These are phyloP conservation scores for Acleris literana DNA, from an alignment of 2,888 invertebrate species.

Conservation along the genomic window DNA sequence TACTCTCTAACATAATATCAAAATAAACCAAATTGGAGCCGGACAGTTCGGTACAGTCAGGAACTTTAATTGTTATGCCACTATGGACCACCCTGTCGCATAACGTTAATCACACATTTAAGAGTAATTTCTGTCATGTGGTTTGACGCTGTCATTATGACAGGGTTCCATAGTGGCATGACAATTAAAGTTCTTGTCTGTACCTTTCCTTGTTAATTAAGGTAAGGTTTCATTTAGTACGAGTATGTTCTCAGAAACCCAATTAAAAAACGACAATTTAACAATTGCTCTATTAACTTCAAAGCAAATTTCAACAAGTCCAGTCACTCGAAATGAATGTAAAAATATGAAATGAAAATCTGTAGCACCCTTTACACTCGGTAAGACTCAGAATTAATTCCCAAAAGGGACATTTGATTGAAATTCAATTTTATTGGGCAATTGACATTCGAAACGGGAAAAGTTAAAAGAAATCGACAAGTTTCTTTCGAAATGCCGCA, in stretches of 20 bases:
- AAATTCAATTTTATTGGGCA: constrained; percentile 62
- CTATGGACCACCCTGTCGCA: no score
- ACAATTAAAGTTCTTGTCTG: no score
- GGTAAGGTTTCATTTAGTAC: no score
- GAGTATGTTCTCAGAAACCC: neutral
- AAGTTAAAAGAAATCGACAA: constrained; percentile 38
- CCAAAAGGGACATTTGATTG: constrained; percentile 54
- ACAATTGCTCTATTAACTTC: neutral
- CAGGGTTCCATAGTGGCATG: no score
- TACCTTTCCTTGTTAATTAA: no score
- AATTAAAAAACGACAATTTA: neutral
- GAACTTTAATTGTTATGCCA: no score
- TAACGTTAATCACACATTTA: no score
- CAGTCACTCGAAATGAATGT: neutral
- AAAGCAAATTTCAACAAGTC: neutral
- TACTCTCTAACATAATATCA: no score
- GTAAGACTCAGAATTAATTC: constrained; percentile 41
- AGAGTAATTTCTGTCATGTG: no score
- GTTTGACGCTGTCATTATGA: no score
- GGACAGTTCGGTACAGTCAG: no score
- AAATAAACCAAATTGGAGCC: no score
- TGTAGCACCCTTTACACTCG: constrained; percentile 16
- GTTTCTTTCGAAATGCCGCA: constrained; percentile 2
- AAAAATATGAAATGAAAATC: constrained; percentile 13
- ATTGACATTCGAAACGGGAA: constrained; percentile 62